Percentiles rank a stretch among this genome's conserved stretches.
These are phyloP conservation scores for Uropsilus gracilis DNA, from an alignment of 2,113 vertebrate species.

Conservation along the genomic window DNA sequence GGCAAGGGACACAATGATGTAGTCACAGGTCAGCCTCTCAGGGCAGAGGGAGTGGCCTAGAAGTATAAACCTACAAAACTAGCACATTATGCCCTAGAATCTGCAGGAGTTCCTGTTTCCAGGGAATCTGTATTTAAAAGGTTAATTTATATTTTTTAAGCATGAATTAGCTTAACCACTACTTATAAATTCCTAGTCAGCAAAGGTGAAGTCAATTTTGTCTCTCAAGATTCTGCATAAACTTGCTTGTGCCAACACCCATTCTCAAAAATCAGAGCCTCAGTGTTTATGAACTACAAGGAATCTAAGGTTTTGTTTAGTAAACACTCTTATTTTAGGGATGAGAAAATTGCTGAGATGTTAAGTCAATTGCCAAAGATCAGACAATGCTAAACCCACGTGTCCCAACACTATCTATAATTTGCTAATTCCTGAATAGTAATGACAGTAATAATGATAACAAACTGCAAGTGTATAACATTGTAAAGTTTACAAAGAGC, in stretches of 20 bases:
- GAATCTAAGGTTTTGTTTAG: not conserved
- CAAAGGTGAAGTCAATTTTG: not conserved
- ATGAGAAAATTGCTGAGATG: slow-evolving; percentile 15
- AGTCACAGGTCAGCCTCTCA: not conserved
- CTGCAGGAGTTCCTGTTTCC: not conserved
- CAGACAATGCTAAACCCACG: not conserved
- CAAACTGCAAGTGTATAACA: not conserved
- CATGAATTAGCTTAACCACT: not conserved
- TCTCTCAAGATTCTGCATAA: not conserved
- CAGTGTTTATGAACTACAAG: not conserved
- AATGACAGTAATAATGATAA: not conserved
- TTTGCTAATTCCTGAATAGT: slow-evolving; percentile 56
- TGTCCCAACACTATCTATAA: not conserved
- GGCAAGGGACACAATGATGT: not conserved
- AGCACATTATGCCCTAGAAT: not conserved
- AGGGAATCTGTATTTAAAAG: not conserved
- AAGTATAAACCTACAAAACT: not conserved
- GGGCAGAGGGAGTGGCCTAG: not conserved
- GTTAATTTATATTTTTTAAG: not conserved
- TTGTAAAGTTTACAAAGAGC: slow-evolving; percentile 24
- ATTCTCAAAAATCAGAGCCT: not conserved
- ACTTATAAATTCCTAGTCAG: not conserved
- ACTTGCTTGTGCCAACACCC: not conserved
- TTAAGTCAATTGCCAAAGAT: not conserved
- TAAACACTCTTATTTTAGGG: not conserved